Evolutionary conservation across 2,888 invertebrate species (phyloP).

Genomic region (Parochlus steinenii): DNA sequence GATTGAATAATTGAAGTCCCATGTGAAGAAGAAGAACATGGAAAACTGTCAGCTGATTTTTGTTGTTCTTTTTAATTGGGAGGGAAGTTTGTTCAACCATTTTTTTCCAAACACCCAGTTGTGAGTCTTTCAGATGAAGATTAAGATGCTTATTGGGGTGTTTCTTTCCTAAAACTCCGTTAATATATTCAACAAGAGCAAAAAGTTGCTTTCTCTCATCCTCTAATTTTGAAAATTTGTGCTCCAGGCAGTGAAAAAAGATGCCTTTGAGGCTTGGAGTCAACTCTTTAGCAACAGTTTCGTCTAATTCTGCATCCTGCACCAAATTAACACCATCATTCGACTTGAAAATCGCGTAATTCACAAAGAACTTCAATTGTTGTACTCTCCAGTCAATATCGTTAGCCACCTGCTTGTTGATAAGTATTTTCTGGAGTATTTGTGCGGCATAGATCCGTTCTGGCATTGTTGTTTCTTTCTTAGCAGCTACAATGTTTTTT

Average conservation of each 20-base stretch:
- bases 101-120: slow-evolving; percentile 44
- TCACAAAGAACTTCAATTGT: slow-evolving; percentile 46
- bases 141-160: slow-evolving; percentile 35
- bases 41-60: slow-evolving; percentile 46
- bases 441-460: slow-evolving; percentile 50
- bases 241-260: slow-evolving; percentile 52
- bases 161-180: slow-evolving; percentile 35
- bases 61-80: slow-evolving; percentile 31
- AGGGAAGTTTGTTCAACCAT: slow-evolving; percentile 24
- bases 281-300: slow-evolving; percentile 34
- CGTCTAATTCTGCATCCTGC: slow-evolving; percentile 28
- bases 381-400: slow-evolving; percentile 42
- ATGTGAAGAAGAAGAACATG: slow-evolving; percentile 54
- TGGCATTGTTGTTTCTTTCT: slow-evolving; percentile 31
- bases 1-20: slow-evolving; percentile 54
- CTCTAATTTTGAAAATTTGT: slow-evolving; percentile 47
- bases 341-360: slow-evolving; percentile 44
- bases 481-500: slow-evolving; percentile 14
- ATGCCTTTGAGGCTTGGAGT: slow-evolving; percentile 45
- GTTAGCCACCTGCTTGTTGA: slow-evolving; percentile 25
- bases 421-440: slow-evolving; percentile 32
- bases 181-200: slow-evolving; percentile 39
- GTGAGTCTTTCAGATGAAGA: slow-evolving; percentile 38
- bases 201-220: slow-evolving; percentile 41
- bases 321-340: slow-evolving; percentile 25